These are phyloP conservation scores for Tadarida brasiliensis DNA, from an alignment of 2,797 vertebrate genomes.

Conservation along the genomic window DNA sequence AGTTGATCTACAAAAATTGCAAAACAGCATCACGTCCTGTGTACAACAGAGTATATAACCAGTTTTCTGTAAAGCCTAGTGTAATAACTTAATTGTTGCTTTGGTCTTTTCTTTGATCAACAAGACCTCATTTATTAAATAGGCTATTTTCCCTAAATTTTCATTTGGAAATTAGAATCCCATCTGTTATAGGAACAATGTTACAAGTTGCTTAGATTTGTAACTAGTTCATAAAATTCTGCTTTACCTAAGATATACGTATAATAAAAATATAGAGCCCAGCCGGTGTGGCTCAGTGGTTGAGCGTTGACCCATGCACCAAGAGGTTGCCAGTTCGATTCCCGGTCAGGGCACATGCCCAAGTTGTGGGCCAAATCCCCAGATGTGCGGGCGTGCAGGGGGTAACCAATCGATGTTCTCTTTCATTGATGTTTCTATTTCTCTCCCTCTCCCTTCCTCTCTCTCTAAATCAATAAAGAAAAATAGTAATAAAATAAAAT, in stretches of 20 bases:
- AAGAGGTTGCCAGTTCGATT: no score
- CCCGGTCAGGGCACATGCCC: no score
- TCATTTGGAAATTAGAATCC: conserved; percentile 16
- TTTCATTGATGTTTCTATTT: no score
- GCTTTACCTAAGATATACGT: not conserved
- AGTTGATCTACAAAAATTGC: not conserved
- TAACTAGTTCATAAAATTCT: not conserved
- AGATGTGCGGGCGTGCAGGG: no score
- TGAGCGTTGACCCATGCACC: no score
- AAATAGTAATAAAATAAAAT: no score
- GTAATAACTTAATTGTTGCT: not conserved
- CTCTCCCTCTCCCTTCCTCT: no score
- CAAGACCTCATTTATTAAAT: not conserved
- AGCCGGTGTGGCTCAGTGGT: no score
- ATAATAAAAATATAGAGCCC: not conserved
- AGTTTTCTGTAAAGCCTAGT: not conserved
- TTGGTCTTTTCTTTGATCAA: not conserved
- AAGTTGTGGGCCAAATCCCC: no score
- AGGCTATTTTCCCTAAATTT: not conserved
- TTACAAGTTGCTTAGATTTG: not conserved
- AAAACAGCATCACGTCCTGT: not conserved
- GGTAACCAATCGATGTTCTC: no score
- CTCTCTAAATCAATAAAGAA: no score
- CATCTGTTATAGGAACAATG: not conserved
- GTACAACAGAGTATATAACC: not conserved